phyloP scores from a whole-genome alignment of 1,140 invertebrate genomes.

The Drosophila littoralis region DNA sequence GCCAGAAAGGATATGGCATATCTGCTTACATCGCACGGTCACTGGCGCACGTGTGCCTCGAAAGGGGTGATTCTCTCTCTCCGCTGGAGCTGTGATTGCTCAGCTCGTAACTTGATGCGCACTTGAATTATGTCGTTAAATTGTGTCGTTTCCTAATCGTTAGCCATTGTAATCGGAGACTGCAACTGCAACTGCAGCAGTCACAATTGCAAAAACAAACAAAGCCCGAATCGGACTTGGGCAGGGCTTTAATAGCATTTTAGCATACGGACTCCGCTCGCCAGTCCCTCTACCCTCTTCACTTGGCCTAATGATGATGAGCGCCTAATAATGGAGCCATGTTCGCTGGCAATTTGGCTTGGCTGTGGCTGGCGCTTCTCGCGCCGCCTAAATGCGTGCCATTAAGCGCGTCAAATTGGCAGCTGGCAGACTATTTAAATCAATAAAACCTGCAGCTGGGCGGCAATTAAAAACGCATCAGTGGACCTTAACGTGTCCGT shows the following conservation, averaged over 20 bases:
- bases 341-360: conserved; percentile 49
- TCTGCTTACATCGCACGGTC: conserved; percentile 65
- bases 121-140: conserved; percentile 83
- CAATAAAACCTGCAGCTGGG: conserved; percentile 68
- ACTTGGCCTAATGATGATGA: conserved; percentile 73
- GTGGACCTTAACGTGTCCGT: conserved; percentile 10
- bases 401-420: conserved; percentile 79
- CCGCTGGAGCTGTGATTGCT: conserved; percentile 27
- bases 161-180: conserved; percentile 68
- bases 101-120: conserved; percentile 71
- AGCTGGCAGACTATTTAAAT: conserved; percentile 77
- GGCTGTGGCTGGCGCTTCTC: conserved; percentile 26
- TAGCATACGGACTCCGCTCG: neutral
- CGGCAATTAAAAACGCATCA: conserved; percentile 81
- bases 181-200: conserved; percentile 18
- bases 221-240: conserved; percentile 42
- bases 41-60: conserved; percentile 41
- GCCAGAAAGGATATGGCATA: conserved; percentile 74
- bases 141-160: conserved; percentile 82
- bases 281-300: neutral
- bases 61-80: conserved; percentile 52
- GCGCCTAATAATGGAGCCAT: conserved; percentile 62
- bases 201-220: conserved; percentile 58
- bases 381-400: conserved; percentile 44
- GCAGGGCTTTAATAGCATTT: conserved; percentile 46